Conservation (phyloP, 2,113 vertebrate species). For the Mirounga angustirostris region DNA sequence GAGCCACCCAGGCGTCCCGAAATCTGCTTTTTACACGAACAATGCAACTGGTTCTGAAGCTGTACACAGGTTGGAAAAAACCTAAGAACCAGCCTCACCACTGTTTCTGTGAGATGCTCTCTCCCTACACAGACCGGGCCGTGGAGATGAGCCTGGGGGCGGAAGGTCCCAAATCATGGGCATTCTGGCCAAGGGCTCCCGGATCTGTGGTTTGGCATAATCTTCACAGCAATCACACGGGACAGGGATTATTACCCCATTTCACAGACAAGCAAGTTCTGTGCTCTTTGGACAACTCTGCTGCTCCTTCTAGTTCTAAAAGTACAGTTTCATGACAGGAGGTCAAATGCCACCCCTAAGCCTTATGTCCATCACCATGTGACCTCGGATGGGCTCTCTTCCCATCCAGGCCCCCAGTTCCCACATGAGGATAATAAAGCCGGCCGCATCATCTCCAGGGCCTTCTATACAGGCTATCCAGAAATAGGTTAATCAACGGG, state of each 20-base stretch:
- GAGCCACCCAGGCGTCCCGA: background rate
- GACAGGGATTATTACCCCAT: background rate
- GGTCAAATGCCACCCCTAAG: background rate
- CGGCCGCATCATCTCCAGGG: too few species aligned
- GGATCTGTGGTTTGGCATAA: background rate
- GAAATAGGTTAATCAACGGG: accelerated
- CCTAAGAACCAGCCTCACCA: accelerated
- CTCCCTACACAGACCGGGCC: accelerated
- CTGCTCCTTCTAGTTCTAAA: background rate
- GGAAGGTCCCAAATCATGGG: background rate
- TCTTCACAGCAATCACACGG: background rate
- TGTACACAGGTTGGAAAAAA: accelerated
- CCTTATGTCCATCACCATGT: background rate
- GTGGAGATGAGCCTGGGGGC: background rate
- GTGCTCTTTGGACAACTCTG: background rate
- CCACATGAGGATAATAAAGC: background rate
- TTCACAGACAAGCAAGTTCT: background rate
- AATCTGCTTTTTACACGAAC: background rate
- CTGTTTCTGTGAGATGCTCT: accelerated
- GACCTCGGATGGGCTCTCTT: background rate
- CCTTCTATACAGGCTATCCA: background rate
- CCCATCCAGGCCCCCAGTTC: background rate
- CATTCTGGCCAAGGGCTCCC: background rate
- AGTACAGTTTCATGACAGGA: background rate
- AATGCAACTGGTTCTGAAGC: background rate